These are phyloP conservation scores for Brevimyrus niger DNA, from an alignment of 2,113 vertebrate genomes.

Conservation along the genomic window DNA sequence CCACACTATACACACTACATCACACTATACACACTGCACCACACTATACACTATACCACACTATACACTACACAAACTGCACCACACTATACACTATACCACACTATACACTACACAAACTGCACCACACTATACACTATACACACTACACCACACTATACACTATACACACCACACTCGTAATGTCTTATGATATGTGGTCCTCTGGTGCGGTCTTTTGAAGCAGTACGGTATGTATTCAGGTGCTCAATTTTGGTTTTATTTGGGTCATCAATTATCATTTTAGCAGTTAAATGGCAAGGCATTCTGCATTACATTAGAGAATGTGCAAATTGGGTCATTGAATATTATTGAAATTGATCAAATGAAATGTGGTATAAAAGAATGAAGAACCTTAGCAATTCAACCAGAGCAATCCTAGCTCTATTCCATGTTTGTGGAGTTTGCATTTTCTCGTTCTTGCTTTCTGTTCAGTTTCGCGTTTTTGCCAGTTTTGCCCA, in stretches of 20 bases:
- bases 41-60: too few relatives aligned
- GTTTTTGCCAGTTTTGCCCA: not conserved
- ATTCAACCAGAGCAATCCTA: not conserved
- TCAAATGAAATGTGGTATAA: not conserved
- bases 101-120: too few relatives aligned
- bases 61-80: too few relatives aligned
- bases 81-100: too few relatives aligned
- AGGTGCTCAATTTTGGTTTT: not conserved
- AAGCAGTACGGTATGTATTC: not conserved
- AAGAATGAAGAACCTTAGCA: not conserved
- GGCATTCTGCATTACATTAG: not conserved
- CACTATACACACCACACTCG: not conserved
- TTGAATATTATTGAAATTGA: not conserved
- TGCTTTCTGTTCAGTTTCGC: too few relatives aligned
- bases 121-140: too few relatives aligned
- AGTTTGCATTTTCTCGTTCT: not conserved
- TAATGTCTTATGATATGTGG: not conserved
- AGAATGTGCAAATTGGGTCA: not conserved
- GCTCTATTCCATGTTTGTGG: not conserved
- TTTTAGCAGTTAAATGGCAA: not conserved
- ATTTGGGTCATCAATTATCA: not conserved
- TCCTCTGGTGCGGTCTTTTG: not conserved
- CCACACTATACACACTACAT: too few relatives aligned
- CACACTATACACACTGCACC: too few relatives aligned
- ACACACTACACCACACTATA: too few relatives aligned